Evolutionary conservation across 1,140 invertebrate genomes (phyloP).

Genomic region (Drosophila watanabei): DNA sequence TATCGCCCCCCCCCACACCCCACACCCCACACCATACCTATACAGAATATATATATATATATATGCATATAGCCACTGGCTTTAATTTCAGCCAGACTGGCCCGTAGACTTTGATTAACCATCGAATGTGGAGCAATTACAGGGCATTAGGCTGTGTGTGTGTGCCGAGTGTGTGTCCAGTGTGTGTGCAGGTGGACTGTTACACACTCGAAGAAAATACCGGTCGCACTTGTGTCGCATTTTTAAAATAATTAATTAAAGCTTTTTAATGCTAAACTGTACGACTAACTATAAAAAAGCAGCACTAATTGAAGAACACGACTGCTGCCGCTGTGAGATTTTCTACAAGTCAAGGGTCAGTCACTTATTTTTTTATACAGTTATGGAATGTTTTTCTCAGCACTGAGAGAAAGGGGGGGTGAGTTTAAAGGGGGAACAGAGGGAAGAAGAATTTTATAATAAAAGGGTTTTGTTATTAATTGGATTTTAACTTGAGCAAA

Average conservation of each 20-base stretch:
- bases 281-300: background rate
- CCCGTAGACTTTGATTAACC: conserved; percentile 19
- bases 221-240: background rate
- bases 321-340: background rate
- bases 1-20: background rate
- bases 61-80: background rate
- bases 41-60: background rate
- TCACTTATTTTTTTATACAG: background rate
- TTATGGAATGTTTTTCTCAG: background rate
- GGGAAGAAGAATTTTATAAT: background rate
- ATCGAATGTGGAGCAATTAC: conserved; percentile 2
- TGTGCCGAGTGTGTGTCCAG: background rate
- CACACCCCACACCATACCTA: background rate
- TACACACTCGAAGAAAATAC: conserved; percentile 14
- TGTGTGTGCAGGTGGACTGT: background rate
- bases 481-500: background rate
- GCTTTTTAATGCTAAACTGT: background rate
- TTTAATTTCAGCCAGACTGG: conserved; percentile 14
- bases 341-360: background rate
- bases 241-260: background rate
- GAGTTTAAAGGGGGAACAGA: background rate
- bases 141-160: conserved; percentile 1
- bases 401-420: background rate
- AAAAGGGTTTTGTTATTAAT: background rate
- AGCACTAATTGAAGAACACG: background rate